A percentile compares a stretch with the other conserved stretches of the same genome.
phyloP scores from a whole-genome alignment of 2,888 invertebrate genomes.

The Drosophila mimica region DNA sequence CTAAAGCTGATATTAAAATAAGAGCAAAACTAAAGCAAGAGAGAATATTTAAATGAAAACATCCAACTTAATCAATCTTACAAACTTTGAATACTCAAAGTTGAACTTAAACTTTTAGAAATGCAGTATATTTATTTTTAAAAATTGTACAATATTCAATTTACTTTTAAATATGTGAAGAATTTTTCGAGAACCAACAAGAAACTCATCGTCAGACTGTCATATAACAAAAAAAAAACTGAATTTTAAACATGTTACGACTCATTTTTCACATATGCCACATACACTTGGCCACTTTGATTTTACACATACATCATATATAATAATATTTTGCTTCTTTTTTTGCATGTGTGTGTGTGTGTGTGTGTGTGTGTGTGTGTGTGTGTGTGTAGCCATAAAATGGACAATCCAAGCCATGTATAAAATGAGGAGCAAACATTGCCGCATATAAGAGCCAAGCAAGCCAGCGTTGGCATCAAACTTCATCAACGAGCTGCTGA shows the following conservation, averaged over 20 bases:
- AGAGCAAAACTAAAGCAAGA: neutral
- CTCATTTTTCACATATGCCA: conserved; percentile 67
- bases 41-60: neutral
- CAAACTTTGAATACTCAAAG: neutral
- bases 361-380: neutral
- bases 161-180: neutral
- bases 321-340: neutral
- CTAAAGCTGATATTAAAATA: neutral
- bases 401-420: conserved; percentile 45
- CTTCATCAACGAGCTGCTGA: conserved; percentile 77
- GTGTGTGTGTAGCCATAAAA: conserved; percentile 45
- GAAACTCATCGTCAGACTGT: conserved; percentile 43
- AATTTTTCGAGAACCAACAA: conserved; percentile 34
- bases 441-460: conserved; percentile 58
- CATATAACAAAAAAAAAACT: conserved; percentile 56
- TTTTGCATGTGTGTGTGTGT: neutral
- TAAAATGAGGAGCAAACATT: conserved; percentile 51
- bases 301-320: conserved; percentile 33
- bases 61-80: neutral
- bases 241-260: conserved; percentile 34
- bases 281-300: conserved; percentile 54
- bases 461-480: conserved; percentile 67
- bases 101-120: no score
- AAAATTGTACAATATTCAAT: neutral
- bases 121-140: neutral